phyloP scores from a whole-genome alignment of 2,797 vertebrate species.

The Pipistrellus nathusii region DNA sequence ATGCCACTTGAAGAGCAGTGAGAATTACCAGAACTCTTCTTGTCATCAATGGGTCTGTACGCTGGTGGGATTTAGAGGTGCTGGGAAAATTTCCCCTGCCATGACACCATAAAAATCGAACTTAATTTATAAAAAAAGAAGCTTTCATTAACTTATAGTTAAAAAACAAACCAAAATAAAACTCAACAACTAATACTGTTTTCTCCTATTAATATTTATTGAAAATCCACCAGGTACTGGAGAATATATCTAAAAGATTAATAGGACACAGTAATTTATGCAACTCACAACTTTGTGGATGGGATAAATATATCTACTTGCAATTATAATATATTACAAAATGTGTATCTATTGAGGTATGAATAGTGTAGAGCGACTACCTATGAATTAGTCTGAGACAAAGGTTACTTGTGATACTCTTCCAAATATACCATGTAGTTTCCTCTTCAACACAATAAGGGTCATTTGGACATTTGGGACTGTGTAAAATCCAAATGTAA shows the following conservation, averaged over 20 bases:
- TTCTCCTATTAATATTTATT: background rate
- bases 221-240: background rate
- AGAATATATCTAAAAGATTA: background rate
- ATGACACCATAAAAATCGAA: background rate
- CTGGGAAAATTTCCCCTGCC: background rate
- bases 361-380: background rate
- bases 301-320: background rate
- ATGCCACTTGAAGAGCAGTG: background rate
- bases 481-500: background rate
- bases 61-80: background rate
- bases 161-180: background rate
- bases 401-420: background rate
- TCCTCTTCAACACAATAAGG: background rate
- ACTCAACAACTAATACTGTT: background rate
- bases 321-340: background rate
- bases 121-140: background rate
- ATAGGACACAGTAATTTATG: background rate
- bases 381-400: background rate
- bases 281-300: background rate
- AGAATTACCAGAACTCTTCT: background rate
- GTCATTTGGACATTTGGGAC: background rate
- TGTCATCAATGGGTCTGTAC: background rate
- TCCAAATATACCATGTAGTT: background rate
- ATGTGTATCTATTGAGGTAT: background rate
- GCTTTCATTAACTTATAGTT: background rate